A percentile compares a stretch with the other conserved stretches of the same genome.
These are phyloP conservation scores for Bemisia tabaci DNA, from an alignment of 1,140 invertebrate genomes.

Conservation along the genomic window DNA sequence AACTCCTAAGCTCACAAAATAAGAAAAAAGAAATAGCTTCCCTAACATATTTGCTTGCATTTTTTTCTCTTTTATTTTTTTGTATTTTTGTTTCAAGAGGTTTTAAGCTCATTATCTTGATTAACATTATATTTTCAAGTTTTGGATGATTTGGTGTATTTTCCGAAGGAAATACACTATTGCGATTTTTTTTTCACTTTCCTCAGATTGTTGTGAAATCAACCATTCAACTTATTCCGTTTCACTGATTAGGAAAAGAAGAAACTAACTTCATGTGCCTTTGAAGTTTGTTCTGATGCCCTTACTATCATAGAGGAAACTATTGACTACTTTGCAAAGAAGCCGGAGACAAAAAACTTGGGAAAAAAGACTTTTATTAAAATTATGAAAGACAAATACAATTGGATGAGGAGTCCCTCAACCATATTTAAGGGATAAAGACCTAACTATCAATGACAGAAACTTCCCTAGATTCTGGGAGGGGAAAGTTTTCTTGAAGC, in stretches of 20 bases:
- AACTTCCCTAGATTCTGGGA: too few species aligned
- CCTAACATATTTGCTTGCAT: too few species aligned
- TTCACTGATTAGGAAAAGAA: background rate
- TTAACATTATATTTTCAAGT: too few species aligned
- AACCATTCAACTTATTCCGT: background rate
- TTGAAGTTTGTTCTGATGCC: too few species aligned
- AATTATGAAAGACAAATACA: background rate
- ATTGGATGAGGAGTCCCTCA: background rate
- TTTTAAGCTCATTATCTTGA: too few species aligned
- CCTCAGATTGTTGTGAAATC: background rate
- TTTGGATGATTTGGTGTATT: too few species aligned
- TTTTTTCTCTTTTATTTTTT: too few species aligned
- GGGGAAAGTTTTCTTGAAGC: too few species aligned
- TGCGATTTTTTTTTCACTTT: background rate
- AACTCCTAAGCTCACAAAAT: too few species aligned
- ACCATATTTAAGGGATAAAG: background rate
- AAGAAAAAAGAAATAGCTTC: too few species aligned
- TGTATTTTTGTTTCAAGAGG: too few species aligned
- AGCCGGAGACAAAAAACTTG: background rate
- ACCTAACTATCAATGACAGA: background rate
- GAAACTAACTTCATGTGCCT: background rate
- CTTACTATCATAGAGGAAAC: background rate
- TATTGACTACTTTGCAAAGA: background rate
- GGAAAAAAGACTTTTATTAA: background rate
- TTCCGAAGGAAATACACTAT: too few species aligned